phyloP scores from a whole-genome alignment of 2,113 vertebrate species.

The Tragulus kanchil region DNA sequence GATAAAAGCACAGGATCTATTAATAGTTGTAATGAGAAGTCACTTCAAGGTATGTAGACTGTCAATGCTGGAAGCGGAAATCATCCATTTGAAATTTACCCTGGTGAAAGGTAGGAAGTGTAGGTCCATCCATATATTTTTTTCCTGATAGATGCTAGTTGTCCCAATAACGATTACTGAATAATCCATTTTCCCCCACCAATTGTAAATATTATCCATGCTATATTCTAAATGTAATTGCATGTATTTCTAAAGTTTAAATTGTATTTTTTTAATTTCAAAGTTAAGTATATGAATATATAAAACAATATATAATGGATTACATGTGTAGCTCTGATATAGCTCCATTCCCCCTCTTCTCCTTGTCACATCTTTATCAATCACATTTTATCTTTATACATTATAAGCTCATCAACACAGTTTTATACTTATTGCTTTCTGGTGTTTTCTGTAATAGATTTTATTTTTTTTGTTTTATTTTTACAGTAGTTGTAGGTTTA shows the following conservation, averaged over 20 bases:
- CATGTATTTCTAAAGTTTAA: not conserved
- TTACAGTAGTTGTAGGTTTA: slow-evolving; percentile 1
- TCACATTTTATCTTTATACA: not conserved
- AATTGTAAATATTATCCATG: not conserved
- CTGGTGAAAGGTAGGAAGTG: not conserved
- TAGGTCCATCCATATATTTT: not conserved
- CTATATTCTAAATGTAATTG: not conserved
- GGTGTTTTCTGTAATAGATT: not conserved
- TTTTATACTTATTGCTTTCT: slow-evolving; percentile 33
- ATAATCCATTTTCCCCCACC: not conserved
- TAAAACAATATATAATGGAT: not conserved
- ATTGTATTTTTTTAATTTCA: not conserved
- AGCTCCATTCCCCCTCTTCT: not conserved
- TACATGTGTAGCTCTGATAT: not conserved
- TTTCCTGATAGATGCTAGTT: not conserved
- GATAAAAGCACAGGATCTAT: not conserved
- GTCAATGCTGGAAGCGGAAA: not conserved
- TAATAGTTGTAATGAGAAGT: not conserved
- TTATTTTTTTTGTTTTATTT: not conserved
- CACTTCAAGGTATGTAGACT: not conserved
- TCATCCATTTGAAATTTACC: not conserved
- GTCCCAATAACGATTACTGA: not conserved
- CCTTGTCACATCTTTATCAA: not conserved
- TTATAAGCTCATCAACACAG: not conserved
- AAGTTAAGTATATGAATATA: not conserved